A percentile compares a stretch with the other conserved stretches of the same genome.
Conservation (phyloP, 2,797 vertebrate species). For the Rousettus madagascariensis region DNA sequence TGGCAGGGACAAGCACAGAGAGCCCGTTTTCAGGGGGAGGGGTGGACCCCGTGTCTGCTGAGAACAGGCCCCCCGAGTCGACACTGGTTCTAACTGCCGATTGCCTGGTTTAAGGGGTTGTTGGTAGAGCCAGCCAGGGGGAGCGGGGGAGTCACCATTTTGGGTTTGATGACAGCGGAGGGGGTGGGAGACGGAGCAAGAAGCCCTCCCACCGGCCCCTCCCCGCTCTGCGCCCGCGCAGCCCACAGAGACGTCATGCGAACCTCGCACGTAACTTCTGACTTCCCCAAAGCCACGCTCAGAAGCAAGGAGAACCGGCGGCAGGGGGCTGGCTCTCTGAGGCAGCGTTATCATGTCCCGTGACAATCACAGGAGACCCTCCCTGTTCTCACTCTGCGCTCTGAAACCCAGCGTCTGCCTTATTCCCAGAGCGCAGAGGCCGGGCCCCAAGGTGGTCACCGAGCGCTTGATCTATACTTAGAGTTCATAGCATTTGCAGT, state of each 20-base stretch:
- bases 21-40: slow-evolving; percentile 47
- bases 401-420: not conserved
- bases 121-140: slow-evolving; percentile 66
- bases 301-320: not conserved
- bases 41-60: slow-evolving; percentile 36
- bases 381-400: not conserved
- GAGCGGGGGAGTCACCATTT: slow-evolving; percentile 61
- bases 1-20: not conserved
- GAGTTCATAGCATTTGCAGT: not conserved
- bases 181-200: not conserved
- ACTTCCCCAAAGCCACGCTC: not conserved
- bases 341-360: no score
- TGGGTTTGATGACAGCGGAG: not conserved
- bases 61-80: slow-evolving; percentile 52
- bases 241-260: rapidly evolving
- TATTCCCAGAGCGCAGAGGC: no score
- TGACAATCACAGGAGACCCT: not conserved
- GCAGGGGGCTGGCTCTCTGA: not conserved
- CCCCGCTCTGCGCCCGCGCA: rapidly evolving
- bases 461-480: not conserved
- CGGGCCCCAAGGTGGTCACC: not conserved
- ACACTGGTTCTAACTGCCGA: slow-evolving; percentile 70
- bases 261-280: rapidly evolving
- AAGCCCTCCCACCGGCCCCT: rapidly evolving
- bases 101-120: slow-evolving; percentile 63